Evolutionary conservation across 2,113 vertebrate species (phyloP), one percentile per base, ranked within the genome.

Genomic region (Bostrychus sinensis): DNA sequence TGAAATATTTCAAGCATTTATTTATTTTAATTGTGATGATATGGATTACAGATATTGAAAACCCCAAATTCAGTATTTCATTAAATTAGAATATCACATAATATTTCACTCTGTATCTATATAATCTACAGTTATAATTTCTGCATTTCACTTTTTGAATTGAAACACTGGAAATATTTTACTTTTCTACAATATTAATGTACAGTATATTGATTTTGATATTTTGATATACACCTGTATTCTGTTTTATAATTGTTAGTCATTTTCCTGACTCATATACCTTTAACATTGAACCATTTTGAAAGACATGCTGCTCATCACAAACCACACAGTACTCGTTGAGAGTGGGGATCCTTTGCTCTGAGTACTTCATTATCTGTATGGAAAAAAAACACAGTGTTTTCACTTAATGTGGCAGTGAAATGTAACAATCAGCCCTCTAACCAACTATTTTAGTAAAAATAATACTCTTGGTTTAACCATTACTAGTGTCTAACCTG

Each of bases 211-310:
- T 1, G 32, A 8, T 34, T 8, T 34, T 34, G 32, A 34, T n/a
- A n/a, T 34, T 34, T 34, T 34, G 32, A 1, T 2, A 8, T 34
- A 10, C 32, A 34, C 11, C 32, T 8, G 4, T 4, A 34, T 34
- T 5, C 11, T n/a, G n/a, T 34, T 34, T 34, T 10, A 34, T 7
- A 34, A 34, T 34, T 34, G 7, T n/a, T 41, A 30, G 62, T 73
- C 25, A 28, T n/a, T 66, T 41, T 45, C 14, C 55, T 8, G 5
- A 42, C 19, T 59, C 9, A 11, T 22, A 56, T 86, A 99, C 97
- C 97, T 99, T 99, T 53, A 99, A 93, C 97, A 99, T 99, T 77
- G 97, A 98, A 65, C 97, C 97, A 0, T 99, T 99, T 93, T 99
- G 97, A 92, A 99, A 98, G 90, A 99, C 97, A 22, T 99, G 97